Evolutionary conservation across 2,888 invertebrate species (phyloP).

Genomic region (Aricia artaxerxes): DNA sequence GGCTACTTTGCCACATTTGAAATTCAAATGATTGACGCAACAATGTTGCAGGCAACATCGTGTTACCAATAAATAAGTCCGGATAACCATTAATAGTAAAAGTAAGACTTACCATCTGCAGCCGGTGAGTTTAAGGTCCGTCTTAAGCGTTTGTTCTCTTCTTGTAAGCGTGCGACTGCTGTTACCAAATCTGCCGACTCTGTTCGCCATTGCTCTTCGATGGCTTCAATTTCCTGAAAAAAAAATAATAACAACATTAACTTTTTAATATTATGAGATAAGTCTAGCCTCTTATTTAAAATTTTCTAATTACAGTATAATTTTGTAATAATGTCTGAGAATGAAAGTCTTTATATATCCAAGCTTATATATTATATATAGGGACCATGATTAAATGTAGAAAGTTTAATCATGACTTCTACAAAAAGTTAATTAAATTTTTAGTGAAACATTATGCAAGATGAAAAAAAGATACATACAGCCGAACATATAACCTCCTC

Average conservation of each 20-base stretch:
- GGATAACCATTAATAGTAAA: not conserved
- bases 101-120: constrained; percentile 60
- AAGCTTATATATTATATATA: not conserved
- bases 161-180: constrained; percentile 91
- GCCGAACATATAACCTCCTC: too few species aligned
- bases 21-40: too few species aligned
- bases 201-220: constrained; percentile 97
- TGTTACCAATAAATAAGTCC: too few species aligned
- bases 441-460: not conserved
- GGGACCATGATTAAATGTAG: not conserved
- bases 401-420: not conserved
- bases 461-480: not conserved
- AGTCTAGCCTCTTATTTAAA: not conserved
- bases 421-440: not conserved
- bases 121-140: constrained; percentile 73
- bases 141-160: constrained; percentile 92
- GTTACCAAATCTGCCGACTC: constrained; percentile 94
- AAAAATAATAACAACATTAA: constrained; percentile 34
- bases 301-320: not conserved
- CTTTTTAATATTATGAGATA: not conserved
- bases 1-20: too few species aligned
- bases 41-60: too few species aligned
- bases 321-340: not conserved
- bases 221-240: constrained; percentile 93
- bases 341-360: not conserved